Evolutionary conservation across 1,140 invertebrate genomes (phyloP), one percentile per base, ranked within the genome.

Genomic region (Muscidifurax raptorellus): DNA sequence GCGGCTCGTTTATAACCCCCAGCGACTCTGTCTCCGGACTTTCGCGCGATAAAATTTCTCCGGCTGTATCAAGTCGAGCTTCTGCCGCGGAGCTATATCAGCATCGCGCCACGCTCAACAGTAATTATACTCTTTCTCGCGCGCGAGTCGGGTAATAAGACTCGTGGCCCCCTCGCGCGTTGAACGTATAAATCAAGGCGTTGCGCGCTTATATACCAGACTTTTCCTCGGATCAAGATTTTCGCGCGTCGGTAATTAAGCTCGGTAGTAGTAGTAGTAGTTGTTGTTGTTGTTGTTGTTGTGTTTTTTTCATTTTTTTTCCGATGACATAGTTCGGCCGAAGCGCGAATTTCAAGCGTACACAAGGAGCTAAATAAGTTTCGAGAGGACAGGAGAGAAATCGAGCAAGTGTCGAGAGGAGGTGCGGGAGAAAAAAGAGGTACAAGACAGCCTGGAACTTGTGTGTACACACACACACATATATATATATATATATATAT

Each of bases 41-140:
- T 84, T 77, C 83, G 28, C 78, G 72, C 78, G 83, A 85, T 81
- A 85, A 85, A 81, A 85, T 81, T 85, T 85, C 78, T 32, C 83
- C 28, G 40, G 30, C 27, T 64, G 32, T 28, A 27, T 32, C 27
- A 40, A 74, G 52, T 59, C 59, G 64, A 59, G 64, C 64, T 28
- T 27, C 44, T 22, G 32, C 12, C 32, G 28, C 67, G 7, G 36
- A 69, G 77, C 76, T 75, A 80, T 84, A 84, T 84, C 83, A 84
- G 83, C 83, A 40, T 40, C 77, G 66, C 12, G 47, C 22, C 25
- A 32, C 25, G 59, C 78, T 80, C 83, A 75, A 30, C 83, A n/a
- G 69, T 80, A 80, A 80, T 84, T 84, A 84, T 78, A 52, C 27
- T 75, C 83, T 75, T 67, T 25, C 71, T 74, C 77, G 12, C 32